A percentile compares a stretch with the other conserved stretches of the same genome.
These are phyloP conservation scores for Eulemur rubriventer DNA, from an alignment of 2,797 vertebrate genomes.

Conservation along the genomic window DNA sequence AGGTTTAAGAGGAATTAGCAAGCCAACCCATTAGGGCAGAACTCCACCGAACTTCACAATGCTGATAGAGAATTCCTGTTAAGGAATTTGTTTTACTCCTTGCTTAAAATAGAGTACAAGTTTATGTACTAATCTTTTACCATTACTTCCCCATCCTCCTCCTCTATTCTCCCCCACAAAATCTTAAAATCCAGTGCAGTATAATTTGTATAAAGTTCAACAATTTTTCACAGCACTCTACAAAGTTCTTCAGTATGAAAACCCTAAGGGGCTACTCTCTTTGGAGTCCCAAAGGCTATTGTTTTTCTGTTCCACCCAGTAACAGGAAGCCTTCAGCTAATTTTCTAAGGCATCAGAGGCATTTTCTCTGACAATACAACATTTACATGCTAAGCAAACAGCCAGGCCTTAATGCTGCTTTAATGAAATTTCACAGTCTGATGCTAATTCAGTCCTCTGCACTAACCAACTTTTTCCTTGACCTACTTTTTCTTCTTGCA, in stretches of 20 bases:
- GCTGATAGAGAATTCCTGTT: background rate
- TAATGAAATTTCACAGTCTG: background rate
- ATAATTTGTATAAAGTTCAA: conserved; percentile 10
- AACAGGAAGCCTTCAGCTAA: background rate
- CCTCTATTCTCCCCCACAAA: background rate
- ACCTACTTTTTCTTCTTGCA: background rate
- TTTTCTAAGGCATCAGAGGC: conserved; percentile 29
- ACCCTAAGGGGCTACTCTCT: background rate
- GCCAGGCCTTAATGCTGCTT: background rate
- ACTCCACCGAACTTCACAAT: background rate
- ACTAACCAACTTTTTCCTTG: background rate
- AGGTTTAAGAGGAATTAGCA: background rate
- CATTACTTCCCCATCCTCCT: background rate
- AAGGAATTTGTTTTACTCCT: conserved; percentile 11
- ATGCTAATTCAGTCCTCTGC: background rate
- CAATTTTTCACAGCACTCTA: conserved; percentile 79
- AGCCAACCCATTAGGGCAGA: background rate
- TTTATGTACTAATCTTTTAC: background rate
- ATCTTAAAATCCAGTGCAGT: conserved; percentile 61
- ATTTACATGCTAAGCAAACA: background rate
- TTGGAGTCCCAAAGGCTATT: background rate
- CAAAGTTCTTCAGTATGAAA: background rate
- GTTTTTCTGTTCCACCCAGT: background rate
- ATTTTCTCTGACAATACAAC: background rate
- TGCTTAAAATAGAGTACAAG: background rate